Conservation (phyloP, 2,888 invertebrate genomes). For the Lasius platythorax region DNA sequence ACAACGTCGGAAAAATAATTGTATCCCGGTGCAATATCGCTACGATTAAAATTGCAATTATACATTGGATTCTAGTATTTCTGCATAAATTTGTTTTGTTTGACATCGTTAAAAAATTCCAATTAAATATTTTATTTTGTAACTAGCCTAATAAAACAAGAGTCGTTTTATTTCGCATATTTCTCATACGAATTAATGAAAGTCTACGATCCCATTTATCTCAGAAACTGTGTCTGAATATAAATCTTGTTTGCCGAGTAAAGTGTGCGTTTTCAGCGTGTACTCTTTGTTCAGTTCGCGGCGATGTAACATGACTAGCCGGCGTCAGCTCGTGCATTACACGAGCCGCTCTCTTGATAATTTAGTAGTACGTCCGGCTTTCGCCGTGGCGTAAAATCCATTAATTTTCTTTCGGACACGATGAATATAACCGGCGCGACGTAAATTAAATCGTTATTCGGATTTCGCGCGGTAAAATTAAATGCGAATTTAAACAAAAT, state of each 20-base stretch:
- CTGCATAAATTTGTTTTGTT: background rate
- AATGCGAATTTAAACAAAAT: conserved; percentile 61
- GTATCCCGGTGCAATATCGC: background rate
- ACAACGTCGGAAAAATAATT: conserved; percentile 44
- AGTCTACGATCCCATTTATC: conserved; percentile 43
- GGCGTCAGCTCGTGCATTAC: conserved; percentile 54
- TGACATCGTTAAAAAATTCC: background rate
- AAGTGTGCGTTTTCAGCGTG: conserved; percentile 53
- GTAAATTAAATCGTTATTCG: conserved; percentile 67
- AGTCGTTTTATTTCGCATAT: conserved; percentile 15
- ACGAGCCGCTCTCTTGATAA: conserved; percentile 50
- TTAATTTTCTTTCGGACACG: conserved; percentile 52
- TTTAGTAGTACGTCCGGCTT: conserved; percentile 56
- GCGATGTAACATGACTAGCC: conserved; percentile 53
- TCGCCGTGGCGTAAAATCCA: conserved; percentile 60
- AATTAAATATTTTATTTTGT: conserved; percentile 29
- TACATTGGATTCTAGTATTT: background rate
- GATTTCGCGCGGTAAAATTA: conserved; percentile 51
- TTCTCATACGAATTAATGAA: conserved; percentile 38
- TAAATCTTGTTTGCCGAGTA: conserved; percentile 53
- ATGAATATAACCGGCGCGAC: conserved; percentile 63
- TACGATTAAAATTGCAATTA: conserved; percentile 45
- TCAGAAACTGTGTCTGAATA: conserved; percentile 52
- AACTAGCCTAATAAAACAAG: conserved; percentile 1
- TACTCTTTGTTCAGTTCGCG: conserved; percentile 54